These are phyloP conservation scores for Nansenia antarctica DNA, from an alignment of 2,113 vertebrate species.

Conservation along the genomic window DNA sequence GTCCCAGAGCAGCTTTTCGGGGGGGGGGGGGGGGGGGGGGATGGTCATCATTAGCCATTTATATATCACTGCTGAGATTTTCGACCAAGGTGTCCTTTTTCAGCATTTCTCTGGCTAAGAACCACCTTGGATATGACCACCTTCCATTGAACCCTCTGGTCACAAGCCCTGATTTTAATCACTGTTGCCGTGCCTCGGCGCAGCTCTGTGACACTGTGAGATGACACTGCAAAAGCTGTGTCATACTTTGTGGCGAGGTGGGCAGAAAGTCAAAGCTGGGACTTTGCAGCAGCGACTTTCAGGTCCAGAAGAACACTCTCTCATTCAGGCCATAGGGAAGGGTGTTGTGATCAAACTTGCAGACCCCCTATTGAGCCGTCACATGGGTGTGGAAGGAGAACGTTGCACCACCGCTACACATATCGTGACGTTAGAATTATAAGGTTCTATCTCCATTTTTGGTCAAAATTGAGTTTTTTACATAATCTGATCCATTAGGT, in stretches of 20 bases:
- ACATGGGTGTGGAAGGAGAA: background rate
- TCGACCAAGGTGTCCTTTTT: constrained; percentile 38
- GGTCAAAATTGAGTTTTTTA: too few species aligned
- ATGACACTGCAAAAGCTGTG: constrained; percentile 43
- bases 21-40: constrained; percentile 5
- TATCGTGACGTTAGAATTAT: too few species aligned
- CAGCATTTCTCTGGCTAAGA: constrained; percentile 43
- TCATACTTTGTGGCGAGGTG: constrained; percentile 38
- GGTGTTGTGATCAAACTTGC: background rate
- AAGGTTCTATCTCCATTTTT: too few species aligned
- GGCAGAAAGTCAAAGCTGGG: constrained; percentile 54
- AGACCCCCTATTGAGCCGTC: background rate
- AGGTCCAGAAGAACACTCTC: background rate
- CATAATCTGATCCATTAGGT: too few species aligned
- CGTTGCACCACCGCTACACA: background rate
- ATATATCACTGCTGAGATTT: constrained; percentile 45
- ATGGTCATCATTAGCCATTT: constrained; percentile 35
- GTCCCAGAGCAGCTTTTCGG: constrained; percentile 15
- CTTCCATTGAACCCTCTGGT: constrained; percentile 36
- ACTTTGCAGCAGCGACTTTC: background rate
- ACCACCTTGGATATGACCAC: constrained; percentile 46
- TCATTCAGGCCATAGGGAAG: too few species aligned
- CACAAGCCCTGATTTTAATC: constrained; percentile 31
- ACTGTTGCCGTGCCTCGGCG: constrained; percentile 19
- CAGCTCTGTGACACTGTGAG: too few species aligned